Base-by-base conservation (phyloP, 2,888 invertebrate species). In the Yponomeuta evonymella region DNA sequence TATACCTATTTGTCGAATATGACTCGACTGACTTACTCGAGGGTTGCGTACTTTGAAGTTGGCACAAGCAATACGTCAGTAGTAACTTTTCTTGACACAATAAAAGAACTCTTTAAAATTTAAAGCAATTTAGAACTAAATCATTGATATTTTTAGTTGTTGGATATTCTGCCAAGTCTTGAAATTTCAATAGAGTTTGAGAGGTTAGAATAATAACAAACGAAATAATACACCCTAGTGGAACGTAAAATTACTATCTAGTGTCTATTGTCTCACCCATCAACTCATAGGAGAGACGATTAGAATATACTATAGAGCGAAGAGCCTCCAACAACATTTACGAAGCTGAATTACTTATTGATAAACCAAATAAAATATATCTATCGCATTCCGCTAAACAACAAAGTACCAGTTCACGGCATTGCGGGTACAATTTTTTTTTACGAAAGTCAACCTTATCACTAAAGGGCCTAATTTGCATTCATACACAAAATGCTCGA, bases 141-240 rank as follows among this genome's bases (percentile, higher is more conserved):
- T n/a, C 67, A 48, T 33, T n/a, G n/a, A 51, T 48, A 68, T 48
- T 68, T 68, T 51, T 68, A 68, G 68, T 68, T 23, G 30, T 29
- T 2, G 30, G 48, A 68, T 12, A 51, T 30, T 48, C 29, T 68
- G 68, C 68, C 68, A 68, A 68, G 51, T 68, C 51, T 68, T 51
- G 51, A 68, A 51, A 68, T 23, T 48, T 67, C 67, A 67, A 33
- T 67, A 10, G n/a, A 9, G 48, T 67, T 65, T 30, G 11, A 29
- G 30, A 65, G 11, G 65, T 65, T 65, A 65, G 30, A 65, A 29
- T 65, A 30, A 30, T 30, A 65, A 29, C 30, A 64, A 65, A 65
- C 65, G 9, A 12, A 65, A 65, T 29, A 64, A 65, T 65, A 29
- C 10, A 33, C 29, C 33, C 30, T 65, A 65, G 33, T 33, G 1